Conservation (phyloP, 1,140 invertebrate genomes). For the Gyrodactylus bullatarudis region DNA sequence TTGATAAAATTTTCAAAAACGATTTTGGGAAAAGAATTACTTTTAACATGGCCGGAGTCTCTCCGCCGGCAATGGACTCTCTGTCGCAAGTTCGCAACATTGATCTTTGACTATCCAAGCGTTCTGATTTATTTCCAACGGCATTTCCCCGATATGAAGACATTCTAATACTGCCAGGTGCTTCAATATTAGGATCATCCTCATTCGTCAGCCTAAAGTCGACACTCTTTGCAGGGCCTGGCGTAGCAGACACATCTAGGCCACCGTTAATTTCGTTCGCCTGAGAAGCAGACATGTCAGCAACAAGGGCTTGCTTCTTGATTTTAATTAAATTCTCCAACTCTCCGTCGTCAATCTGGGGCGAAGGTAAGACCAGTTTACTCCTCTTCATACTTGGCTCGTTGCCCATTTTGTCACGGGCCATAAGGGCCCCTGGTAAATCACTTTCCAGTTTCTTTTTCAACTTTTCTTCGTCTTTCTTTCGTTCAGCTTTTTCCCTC, state of each 20-base stretch:
- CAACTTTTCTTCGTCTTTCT: conserved; percentile 29
- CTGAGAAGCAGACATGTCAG: not conserved
- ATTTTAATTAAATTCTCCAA: conserved; percentile 11
- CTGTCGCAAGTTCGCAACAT: not conserved
- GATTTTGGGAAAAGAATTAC: not conserved
- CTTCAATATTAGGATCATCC: not conserved
- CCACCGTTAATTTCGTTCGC: not conserved
- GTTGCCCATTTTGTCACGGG: conserved; percentile 29
- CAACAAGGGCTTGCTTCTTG: not conserved
- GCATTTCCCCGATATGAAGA: not conserved
- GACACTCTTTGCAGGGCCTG: not conserved
- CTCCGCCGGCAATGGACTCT: not conserved
- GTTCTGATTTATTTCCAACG: not conserved
- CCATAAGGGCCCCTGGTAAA: conserved; percentile 39
- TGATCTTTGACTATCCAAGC: not conserved
- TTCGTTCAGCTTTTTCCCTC: conserved; percentile 42
- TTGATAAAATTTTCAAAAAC: not conserved
- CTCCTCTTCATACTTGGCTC: conserved; percentile 66
- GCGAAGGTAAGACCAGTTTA: conserved; percentile 69
- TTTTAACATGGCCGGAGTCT: not conserved
- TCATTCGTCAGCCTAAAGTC: not conserved
- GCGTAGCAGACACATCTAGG: not conserved
- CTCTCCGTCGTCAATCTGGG: conserved; percentile 32
- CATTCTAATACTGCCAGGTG: not conserved
- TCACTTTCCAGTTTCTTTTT: conserved; percentile 84